Percentiles rank a stretch among this genome's conserved stretches.
phyloP scores from a whole-genome alignment of 2,888 invertebrate species.

The Chrysotoxum bicinctum region DNA sequence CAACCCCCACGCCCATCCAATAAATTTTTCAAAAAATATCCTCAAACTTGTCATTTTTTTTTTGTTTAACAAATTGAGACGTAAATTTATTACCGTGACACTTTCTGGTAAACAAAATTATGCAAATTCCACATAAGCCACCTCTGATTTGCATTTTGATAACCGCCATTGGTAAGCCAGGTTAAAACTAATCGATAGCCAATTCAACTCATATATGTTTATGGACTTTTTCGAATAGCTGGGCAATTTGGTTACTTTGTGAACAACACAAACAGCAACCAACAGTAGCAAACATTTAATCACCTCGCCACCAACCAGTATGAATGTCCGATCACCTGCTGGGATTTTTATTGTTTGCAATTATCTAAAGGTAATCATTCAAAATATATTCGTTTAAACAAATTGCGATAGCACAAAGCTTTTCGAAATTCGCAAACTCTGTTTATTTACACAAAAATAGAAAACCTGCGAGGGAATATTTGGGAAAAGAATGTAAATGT shows the following conservation, averaged over 20 bases:
- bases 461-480: slow-evolving; percentile 1
- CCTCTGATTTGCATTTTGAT: slow-evolving; percentile 42
- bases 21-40: background rate
- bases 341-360: slow-evolving; percentile 64
- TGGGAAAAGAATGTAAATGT: background rate
- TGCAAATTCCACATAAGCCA: slow-evolving; percentile 44
- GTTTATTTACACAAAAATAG: slow-evolving; percentile 54
- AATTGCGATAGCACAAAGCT: slow-evolving; percentile 36
- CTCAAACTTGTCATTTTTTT: slow-evolving; percentile 24
- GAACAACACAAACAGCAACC: slow-evolving; percentile 16
- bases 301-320: background rate
- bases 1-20: background rate
- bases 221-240: background rate
- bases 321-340: slow-evolving; percentile 60
- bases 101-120: slow-evolving; percentile 64
- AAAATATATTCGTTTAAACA: slow-evolving; percentile 60
- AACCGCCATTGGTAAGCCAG: background rate
- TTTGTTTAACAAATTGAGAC: slow-evolving; percentile 52
- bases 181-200: slow-evolving; percentile 31
- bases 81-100: slow-evolving; percentile 59
- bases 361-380: slow-evolving; percentile 61
- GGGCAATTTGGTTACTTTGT: slow-evolving; percentile 7
- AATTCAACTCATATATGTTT: background rate
- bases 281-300: slow-evolving; percentile 23
- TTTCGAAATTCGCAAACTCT: slow-evolving; percentile 22